Conservation (phyloP, 2,888 invertebrate species). For the Pandemis cinnamomeana region DNA sequence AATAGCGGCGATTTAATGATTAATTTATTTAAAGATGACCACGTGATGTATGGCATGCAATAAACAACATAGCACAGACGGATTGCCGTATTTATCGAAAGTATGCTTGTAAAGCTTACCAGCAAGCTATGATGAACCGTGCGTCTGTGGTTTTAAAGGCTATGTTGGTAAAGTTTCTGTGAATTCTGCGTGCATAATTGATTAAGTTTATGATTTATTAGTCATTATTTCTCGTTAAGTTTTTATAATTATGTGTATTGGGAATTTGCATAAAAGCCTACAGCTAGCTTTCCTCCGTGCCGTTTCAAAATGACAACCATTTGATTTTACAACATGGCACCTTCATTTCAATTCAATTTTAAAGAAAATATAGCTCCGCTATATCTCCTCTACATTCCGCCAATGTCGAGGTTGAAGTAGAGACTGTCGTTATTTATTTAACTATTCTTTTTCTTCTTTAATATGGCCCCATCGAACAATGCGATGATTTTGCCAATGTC, state of each 20-base stretch:
- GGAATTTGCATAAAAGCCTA: neutral
- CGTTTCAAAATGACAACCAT: neutral
- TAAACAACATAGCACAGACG: slow-evolving; percentile 41
- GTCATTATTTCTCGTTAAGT: neutral
- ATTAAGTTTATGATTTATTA: slow-evolving; percentile 19
- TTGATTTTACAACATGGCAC: too few species aligned
- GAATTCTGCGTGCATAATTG: slow-evolving; percentile 22
- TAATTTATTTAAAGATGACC: slow-evolving; percentile 39
- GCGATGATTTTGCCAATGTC: too few species aligned
- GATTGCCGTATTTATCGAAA: slow-evolving; percentile 42
- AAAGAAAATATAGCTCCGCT: too few species aligned
- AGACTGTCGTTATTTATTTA: too few species aligned
- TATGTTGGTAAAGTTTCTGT: neutral
- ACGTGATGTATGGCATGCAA: slow-evolving; percentile 41
- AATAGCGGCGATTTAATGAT: slow-evolving; percentile 26
- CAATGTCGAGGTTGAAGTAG: too few species aligned
- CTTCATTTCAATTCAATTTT: too few species aligned
- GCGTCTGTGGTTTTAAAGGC: neutral
- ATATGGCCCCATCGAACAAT: too few species aligned
- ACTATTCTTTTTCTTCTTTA: too few species aligned
- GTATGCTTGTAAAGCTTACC: slow-evolving; percentile 22
- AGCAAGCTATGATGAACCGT: slow-evolving; percentile 7
- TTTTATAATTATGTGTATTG: neutral
- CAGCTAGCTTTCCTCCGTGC: neutral
- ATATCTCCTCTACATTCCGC: too few species aligned